phyloP scores from a whole-genome alignment of 2,888 invertebrate species.

The Pristionchus mayeri region DNA sequence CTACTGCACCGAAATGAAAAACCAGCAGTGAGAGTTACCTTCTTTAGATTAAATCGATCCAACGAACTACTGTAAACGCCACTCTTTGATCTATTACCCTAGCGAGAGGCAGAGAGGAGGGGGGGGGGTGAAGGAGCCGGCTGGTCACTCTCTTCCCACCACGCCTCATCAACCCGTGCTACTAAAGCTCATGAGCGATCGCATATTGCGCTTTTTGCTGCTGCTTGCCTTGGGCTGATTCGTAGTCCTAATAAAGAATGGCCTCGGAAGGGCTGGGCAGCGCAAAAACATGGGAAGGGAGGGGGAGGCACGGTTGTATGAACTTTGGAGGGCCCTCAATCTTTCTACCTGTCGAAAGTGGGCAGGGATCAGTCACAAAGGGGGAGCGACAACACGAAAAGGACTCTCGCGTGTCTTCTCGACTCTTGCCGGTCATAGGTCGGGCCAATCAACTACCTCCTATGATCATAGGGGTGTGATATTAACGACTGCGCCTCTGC shows the following conservation, averaged over 20 bases:
- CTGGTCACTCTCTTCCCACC: neutral
- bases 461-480: slow-evolving; percentile 10
- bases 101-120: no score
- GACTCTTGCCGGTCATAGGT: slow-evolving; percentile 10
- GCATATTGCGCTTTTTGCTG: neutral
- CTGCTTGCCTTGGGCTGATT: neutral
- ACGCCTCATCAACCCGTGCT: slow-evolving; percentile 19
- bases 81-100: no score
- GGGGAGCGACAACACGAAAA: no score
- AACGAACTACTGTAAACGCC: no score
- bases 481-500: slow-evolving; percentile 1
- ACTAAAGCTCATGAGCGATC: slow-evolving; percentile 20
- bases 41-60: no score
- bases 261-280: neutral
- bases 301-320: neutral
- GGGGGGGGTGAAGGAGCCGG: slow-evolving; percentile 15
- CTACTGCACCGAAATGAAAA: neutral
- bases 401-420: no score
- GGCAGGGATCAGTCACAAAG: slow-evolving; percentile 13
- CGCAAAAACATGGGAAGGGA: neutral
- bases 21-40: no score
- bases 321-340: neutral
- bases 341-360: neutral
- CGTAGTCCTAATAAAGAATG: slow-evolving; percentile 16
- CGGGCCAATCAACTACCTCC: neutral